Percentiles rank a stretch among this genome's conserved stretches.
Conservation (phyloP, 2,888 invertebrate species). For the Megaustenia siamemsis region DNA sequence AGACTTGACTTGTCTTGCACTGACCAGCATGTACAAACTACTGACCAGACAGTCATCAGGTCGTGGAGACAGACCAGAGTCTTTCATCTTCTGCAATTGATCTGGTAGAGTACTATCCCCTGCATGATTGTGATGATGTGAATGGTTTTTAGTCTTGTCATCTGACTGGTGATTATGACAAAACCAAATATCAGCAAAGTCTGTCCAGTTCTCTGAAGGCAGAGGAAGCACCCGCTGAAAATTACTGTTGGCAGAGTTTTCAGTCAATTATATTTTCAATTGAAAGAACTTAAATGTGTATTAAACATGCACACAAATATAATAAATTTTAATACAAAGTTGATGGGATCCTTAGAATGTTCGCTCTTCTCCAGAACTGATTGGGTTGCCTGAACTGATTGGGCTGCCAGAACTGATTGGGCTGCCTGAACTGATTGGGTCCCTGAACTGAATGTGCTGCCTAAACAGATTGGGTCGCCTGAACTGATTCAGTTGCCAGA, state of each 20-base stretch:
- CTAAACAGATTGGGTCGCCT: no score
- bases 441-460: no score
- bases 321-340: no score
- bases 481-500: no score
- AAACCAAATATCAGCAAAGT: conserved; percentile 75
- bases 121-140: conserved; percentile 14
- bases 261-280: conserved; percentile 9
- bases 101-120: conserved; percentile 33
- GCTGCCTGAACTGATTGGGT: no score
- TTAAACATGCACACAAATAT: no score
- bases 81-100: conserved; percentile 1
- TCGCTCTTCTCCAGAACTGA: no score
- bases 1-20: conserved; percentile 58
- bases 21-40: conserved; percentile 66
- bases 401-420: no score
- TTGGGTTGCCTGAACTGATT: no score
- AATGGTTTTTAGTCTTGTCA: conserved; percentile 14
- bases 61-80: conserved; percentile 60
- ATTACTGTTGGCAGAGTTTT: conserved; percentile 59
- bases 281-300: neutral
- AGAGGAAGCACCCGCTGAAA: conserved; percentile 70
- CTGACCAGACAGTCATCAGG: conserved; percentile 72
- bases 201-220: conserved; percentile 75
- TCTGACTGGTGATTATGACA: conserved; percentile 68
- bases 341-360: no score